These are phyloP conservation scores for Raja brachyura DNA, from an alignment of 2,113 vertebrate species.

Conservation along the genomic window DNA sequence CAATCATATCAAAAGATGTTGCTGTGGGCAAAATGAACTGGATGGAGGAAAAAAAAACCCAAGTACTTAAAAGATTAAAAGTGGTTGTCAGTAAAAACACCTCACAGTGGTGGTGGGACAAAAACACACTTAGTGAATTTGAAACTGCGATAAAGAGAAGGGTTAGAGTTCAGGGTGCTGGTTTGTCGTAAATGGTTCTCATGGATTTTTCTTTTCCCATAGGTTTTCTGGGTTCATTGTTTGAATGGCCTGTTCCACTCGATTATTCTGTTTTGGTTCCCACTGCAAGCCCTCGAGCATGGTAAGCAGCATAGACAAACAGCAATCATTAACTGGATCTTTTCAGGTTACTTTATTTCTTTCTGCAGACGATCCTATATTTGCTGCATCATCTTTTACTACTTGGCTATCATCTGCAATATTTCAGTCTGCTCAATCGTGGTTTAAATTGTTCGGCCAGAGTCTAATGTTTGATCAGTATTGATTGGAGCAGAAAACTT, in stretches of 20 bases:
- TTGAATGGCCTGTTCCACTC: constrained; percentile 99
- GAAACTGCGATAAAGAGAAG: constrained; percentile 74
- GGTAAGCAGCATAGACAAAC: constrained; percentile 65
- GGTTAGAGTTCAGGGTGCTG: constrained; percentile 80
- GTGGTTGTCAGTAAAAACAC: constrained; percentile 84
- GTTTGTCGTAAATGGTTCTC: constrained; percentile 78
- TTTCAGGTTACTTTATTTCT: constrained; percentile 12
- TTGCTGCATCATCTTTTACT: background rate
- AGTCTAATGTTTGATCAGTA: background rate
- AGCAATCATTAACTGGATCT: constrained; percentile 7
- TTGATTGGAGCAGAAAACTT: background rate
- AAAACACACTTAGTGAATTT: constrained; percentile 86
- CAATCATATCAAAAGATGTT: constrained; percentile 32
- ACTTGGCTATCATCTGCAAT: background rate
- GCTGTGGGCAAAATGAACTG: background rate
- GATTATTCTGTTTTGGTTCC: constrained; percentile 99
- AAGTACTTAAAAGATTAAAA: constrained; percentile 65
- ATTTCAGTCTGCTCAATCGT: background rate
- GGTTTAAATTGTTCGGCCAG: background rate
- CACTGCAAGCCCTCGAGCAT: constrained; percentile 91
- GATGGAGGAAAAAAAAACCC: background rate
- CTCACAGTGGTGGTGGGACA: constrained; percentile 73
- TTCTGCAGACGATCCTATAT: background rate
- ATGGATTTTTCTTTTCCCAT: constrained; percentile 72
- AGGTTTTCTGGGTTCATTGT: constrained; percentile 99